Evolutionary conservation across 2,797 vertebrate genomes (phyloP).

Genomic region (Enteromius anoplus): DNA sequence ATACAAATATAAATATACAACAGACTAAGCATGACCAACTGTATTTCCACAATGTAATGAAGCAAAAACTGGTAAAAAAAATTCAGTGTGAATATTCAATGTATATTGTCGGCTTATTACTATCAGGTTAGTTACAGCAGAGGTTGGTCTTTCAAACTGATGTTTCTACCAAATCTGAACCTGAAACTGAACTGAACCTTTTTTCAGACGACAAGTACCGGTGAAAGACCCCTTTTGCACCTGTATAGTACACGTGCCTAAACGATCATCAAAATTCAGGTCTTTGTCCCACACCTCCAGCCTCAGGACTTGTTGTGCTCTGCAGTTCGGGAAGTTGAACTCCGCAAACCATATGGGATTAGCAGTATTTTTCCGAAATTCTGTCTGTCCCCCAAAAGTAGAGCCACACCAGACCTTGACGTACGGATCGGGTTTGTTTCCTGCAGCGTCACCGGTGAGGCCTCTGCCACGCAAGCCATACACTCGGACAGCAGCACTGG

Average conservation of each 20-base stretch:
- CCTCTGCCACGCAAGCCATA: background rate
- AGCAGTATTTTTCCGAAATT: background rate
- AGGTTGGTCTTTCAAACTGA: no score
- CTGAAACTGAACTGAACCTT: background rate
- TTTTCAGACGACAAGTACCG: background rate
- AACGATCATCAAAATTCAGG: background rate
- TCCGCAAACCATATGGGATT: background rate
- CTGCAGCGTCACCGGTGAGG: background rate
- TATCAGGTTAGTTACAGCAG: no score
- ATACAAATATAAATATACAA: no score
- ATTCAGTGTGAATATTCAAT: no score
- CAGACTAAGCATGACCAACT: no score
- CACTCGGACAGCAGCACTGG: background rate
- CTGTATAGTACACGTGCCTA: constrained; percentile 53
- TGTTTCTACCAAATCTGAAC: no score
- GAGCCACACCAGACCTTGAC: constrained; percentile 18
- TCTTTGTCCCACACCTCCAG: constrained; percentile 63
- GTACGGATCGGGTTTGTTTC: constrained; percentile 32
- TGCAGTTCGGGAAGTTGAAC: constrained; percentile 17
- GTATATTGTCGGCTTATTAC: no score
- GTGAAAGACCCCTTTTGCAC: background rate
- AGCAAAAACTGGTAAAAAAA: no score
- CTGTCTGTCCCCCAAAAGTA: background rate
- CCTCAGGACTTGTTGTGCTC: background rate
- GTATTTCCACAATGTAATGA: no score